Evolutionary conservation across 2,888 invertebrate species (phyloP).

Genomic region (Dasypolia templi): DNA sequence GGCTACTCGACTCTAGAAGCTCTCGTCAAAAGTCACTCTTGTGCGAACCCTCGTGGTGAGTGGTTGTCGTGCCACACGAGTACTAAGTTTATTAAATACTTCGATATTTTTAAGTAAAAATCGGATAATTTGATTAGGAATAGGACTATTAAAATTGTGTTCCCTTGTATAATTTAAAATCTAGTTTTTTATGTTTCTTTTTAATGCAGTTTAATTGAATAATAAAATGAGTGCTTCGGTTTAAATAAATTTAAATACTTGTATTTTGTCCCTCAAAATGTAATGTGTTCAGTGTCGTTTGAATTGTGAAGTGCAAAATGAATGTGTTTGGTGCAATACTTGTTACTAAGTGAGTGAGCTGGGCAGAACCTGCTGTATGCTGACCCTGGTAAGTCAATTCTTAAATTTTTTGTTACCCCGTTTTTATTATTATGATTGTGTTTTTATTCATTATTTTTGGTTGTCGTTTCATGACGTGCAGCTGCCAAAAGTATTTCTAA

Average conservation of each 20-base stretch:
- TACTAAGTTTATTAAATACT: background rate
- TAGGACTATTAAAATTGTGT: background rate
- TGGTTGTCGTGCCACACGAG: background rate
- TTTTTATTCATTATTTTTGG: no score
- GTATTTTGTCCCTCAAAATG: background rate
- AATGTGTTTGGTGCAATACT: background rate
- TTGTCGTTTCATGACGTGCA: background rate
- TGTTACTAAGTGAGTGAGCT: background rate
- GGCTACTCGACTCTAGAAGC: background rate
- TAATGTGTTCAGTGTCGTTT: background rate
- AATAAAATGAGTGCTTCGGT: background rate
- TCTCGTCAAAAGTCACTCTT: background rate
- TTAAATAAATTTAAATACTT: background rate
- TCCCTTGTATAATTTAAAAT: background rate
- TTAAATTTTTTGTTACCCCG: background rate
- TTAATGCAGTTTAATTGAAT: background rate
- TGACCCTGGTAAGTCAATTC: background rate
- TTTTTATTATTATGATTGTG: background rate
- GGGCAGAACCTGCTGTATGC: background rate
- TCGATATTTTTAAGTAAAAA: background rate
- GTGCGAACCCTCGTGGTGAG: background rate
- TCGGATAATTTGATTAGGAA: background rate
- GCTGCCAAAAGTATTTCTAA: background rate
- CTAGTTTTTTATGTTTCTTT: background rate
- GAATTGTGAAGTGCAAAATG: background rate